Conservation (phyloP, 2,113 vertebrate species). For the Oncorhynchus keta region DNA sequence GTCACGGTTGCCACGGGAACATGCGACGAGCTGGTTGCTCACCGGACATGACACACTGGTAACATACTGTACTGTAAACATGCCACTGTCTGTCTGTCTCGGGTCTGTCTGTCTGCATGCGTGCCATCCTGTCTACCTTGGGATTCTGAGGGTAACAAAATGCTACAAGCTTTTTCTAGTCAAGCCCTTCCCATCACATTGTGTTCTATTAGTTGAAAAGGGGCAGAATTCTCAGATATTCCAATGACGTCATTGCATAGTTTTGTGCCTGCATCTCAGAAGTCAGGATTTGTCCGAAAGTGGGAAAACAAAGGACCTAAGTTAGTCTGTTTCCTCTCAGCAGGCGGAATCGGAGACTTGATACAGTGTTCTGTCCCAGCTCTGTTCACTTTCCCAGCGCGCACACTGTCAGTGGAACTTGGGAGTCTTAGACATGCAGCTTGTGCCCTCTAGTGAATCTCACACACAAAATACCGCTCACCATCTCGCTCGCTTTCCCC, state of each 20-base stretch:
- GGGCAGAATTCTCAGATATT: background rate
- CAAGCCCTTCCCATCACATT: too few relatives aligned
- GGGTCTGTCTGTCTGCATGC: background rate
- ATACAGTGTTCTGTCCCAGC: background rate
- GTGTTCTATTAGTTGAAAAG: too few relatives aligned
- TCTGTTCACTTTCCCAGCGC: background rate
- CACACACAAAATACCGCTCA: slow-evolving; percentile 20
- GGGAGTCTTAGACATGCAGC: slow-evolving; percentile 51
- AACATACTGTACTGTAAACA: background rate
- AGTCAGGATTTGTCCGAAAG: background rate
- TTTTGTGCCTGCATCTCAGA: background rate
- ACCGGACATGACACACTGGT: background rate
- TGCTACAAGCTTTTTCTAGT: too few relatives aligned
- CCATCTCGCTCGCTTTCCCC: background rate
- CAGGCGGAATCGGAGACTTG: background rate
- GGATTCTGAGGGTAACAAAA: background rate
- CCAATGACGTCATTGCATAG: background rate
- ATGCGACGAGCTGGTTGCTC: background rate
- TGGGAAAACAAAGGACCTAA: background rate
- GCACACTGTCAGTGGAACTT: background rate
- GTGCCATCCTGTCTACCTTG: background rate
- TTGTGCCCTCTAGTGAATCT: slow-evolving; percentile 72
- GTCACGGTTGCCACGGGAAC: background rate
- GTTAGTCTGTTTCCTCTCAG: background rate
- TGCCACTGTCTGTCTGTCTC: background rate